Base-by-base conservation (phyloP, 1,140 invertebrate genomes). In the Theocolax elegans region DNA sequence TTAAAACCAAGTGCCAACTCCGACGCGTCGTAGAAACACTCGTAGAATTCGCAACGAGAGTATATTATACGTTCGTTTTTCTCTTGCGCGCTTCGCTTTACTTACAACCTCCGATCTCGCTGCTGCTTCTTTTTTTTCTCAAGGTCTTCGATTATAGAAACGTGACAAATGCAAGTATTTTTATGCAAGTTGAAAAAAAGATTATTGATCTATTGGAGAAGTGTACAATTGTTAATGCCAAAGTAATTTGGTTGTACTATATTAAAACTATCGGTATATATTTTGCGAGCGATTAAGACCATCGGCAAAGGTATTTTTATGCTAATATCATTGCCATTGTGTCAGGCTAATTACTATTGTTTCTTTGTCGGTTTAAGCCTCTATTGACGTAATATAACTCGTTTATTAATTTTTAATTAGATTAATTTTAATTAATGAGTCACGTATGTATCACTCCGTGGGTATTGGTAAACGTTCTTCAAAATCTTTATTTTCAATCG, bases 321-420 rank as follows among this genome's bases (percentile, higher is more conserved):
- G 79, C 76, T 77, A 82, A 82, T 81, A 13, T 70, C 69, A 69
- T 70, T 58, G 64, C 71, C 77, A 80, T 77, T 77, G 76, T 76
- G 63, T 35, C 75, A 69, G 59, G 70, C 72, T 69, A 73, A 48
- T 62, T 65, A 21, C 66, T 44, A 46, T 68, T 49, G 63, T 70
- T 67, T 68, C 67, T 76, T 74, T 54, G 64, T 71, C 75, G 69
- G 63, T 71, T 48, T 71, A 76, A 72, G 75, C 74, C 75, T 78
- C 76, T 75, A 79, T 79, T 76, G 74, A 73, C 31, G 62, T 42
- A 51, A 49, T 12, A n/a, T n/a, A n/a, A 10, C 17, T 23, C 9
- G 31, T 51, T 49, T 49, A 40, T 10, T 29, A 44, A 46, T 60
- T 27, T 23, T 29, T 46, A 23, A 9, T 9, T 27, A n/a, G 2